Conservation (phyloP, 2,888 invertebrate species). For the Sialis fuliginosa region DNA sequence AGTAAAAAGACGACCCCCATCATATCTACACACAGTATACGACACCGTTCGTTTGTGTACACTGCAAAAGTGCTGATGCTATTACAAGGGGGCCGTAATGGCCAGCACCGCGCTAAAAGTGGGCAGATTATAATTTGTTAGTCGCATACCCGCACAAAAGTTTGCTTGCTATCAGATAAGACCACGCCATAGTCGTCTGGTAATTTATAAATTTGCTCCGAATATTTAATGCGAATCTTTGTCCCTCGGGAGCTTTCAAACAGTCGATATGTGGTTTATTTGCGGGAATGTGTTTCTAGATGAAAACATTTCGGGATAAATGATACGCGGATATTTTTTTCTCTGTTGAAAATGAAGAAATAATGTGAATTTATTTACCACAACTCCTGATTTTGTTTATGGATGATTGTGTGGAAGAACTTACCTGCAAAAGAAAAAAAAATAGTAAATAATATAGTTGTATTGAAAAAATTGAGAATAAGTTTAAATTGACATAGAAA, state of each 20-base stretch:
- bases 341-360: too few species aligned
- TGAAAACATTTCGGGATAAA: not conserved
- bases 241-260: too few species aligned
- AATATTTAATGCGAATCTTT: not conserved
- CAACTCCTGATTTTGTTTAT: too few species aligned
- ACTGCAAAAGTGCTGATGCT: slow-evolving; percentile 3
- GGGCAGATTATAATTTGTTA: slow-evolving; percentile 3
- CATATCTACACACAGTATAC: not conserved
- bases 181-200: not conserved
- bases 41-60: not conserved
- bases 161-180: not conserved
- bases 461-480: too few species aligned
- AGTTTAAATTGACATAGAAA: too few species aligned
- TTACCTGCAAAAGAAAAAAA: too few species aligned
- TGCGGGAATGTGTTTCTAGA: not conserved
- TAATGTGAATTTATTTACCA: too few species aligned
- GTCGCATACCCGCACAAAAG: not conserved
- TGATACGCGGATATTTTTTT: not conserved
- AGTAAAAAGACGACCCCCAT: too few species aligned
- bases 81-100: slow-evolving; percentile 2
- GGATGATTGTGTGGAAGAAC: too few species aligned
- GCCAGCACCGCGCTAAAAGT: slow-evolving; percentile 1
- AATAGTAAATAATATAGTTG: too few species aligned
- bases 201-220: not conserved
- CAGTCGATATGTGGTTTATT: too few species aligned